Evolutionary conservation across 2,888 invertebrate species (phyloP).

Genomic region (Chymomyza fuscimana): DNA sequence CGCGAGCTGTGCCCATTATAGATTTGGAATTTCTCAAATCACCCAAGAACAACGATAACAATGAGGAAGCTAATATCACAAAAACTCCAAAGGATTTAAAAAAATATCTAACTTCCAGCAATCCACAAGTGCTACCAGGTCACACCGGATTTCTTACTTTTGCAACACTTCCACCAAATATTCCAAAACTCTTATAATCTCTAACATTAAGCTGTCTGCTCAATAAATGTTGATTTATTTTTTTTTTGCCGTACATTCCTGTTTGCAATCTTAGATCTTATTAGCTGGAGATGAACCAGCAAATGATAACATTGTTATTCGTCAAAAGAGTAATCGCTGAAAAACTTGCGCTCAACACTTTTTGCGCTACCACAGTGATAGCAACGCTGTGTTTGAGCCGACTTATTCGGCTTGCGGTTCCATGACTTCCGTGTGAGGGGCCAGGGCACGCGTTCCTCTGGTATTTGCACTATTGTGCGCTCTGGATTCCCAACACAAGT

Average conservation of each 20-base stretch:
- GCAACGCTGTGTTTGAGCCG: conserved; percentile 44
- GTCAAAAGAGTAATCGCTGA: conserved; percentile 47
- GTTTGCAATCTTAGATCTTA: background rate
- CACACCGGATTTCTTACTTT: conserved; percentile 98
- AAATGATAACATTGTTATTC: conserved; percentile 37
- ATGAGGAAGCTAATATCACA: conserved; percentile 46
- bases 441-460: conserved; percentile 79
- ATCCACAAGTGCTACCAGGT: conserved; percentile 89
- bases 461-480: conserved; percentile 74
- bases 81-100: conserved; percentile 80
- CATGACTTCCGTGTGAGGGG: conserved; percentile 73
- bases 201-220: conserved; percentile 7
- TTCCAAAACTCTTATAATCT: conserved; percentile 49
- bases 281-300: background rate
- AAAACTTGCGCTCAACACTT: conserved; percentile 45
- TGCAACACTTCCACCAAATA: conserved; percentile 88
- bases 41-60: conserved; percentile 39
- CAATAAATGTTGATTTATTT: conserved; percentile 48
- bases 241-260: conserved; percentile 9
- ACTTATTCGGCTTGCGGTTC: conserved; percentile 60
- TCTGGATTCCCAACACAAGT: conserved; percentile 76
- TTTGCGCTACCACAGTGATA: conserved; percentile 62
- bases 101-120: conserved; percentile 85
- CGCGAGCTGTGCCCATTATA: conserved; percentile 84
- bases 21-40: conserved; percentile 86